A percentile compares a stretch with the other conserved stretches of the same genome.
These are phyloP conservation scores for Allacma fusca DNA, from an alignment of 2,888 invertebrate genomes.

Conservation along the genomic window DNA sequence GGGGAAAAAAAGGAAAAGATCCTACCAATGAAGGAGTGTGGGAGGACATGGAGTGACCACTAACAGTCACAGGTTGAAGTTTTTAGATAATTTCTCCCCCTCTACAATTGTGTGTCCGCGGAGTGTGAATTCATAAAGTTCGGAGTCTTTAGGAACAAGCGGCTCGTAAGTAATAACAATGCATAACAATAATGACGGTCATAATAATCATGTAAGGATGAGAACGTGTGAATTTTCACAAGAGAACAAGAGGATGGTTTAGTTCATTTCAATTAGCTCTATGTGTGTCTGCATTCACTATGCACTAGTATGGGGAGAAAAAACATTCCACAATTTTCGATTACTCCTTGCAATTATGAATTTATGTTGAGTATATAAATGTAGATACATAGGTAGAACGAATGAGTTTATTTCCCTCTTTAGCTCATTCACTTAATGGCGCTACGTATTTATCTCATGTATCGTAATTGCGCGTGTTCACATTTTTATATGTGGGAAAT, in stretches of 20 bases:
- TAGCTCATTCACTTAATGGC: neutral
- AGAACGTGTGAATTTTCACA: conserved; percentile 47
- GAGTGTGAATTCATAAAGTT: neutral
- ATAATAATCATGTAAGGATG: conserved; percentile 39
- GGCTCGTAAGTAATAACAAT: conserved; percentile 16
- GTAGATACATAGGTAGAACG: no score
- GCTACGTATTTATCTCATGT: neutral
- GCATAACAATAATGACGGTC: conserved; percentile 17
- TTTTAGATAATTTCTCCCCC: neutral
- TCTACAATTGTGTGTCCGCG: neutral
- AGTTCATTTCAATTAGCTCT: conserved; percentile 33
- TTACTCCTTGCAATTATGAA: no score
- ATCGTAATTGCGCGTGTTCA: neutral
- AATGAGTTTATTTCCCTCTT: neutral
- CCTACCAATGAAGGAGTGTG: neutral
- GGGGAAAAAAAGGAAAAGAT: no score
- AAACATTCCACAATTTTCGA: no score
- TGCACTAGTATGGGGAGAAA: no score
- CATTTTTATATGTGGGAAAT: neutral
- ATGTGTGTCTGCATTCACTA: neutral
- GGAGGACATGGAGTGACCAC: neutral
- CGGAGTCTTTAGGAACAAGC: neutral
- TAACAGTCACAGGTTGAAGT: neutral
- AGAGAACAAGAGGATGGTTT: conserved; percentile 31
- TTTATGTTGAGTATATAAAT: no score